These are phyloP conservation scores for Denticeps clupeoides DNA, from an alignment of 2,797 vertebrate species.

Conservation along the genomic window DNA sequence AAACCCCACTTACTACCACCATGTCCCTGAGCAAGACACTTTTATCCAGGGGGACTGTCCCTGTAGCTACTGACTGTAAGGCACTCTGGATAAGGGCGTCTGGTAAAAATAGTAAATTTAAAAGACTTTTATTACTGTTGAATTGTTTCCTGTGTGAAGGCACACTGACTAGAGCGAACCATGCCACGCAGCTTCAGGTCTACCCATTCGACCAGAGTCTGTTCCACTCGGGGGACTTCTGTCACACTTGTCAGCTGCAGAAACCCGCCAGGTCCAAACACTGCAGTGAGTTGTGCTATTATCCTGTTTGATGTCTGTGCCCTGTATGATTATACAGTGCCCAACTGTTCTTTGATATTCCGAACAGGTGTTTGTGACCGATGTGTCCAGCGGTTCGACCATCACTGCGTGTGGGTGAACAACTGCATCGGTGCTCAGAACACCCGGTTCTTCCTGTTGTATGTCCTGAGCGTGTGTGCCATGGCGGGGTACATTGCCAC, in stretches of 20 bases:
- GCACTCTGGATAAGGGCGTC: too few species aligned
- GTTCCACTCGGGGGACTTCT: constrained; percentile 63
- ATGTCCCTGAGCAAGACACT: too few species aligned
- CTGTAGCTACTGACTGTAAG: too few species aligned
- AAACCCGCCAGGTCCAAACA: constrained; percentile 94
- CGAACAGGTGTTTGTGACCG: constrained; percentile 69
- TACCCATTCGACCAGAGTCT: constrained; percentile 74
- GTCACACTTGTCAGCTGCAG: constrained; percentile 66
- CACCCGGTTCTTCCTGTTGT: constrained; percentile 70
- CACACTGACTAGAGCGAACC: constrained; percentile 66
- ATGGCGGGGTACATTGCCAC: constrained; percentile 54
- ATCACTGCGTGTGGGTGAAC: constrained; percentile 96
- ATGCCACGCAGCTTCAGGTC: constrained; percentile 47
- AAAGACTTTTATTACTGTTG: too few species aligned
- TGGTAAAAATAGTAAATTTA: too few species aligned
- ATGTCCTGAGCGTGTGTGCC: constrained; percentile 67
- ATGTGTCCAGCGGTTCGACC: constrained; percentile 89
- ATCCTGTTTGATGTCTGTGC: constrained; percentile 55
- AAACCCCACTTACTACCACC: too few species aligned
- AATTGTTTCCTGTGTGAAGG: constrained; percentile 46
- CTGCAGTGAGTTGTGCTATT: constrained; percentile 86
- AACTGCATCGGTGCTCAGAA: constrained; percentile 88
- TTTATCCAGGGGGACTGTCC: too few species aligned
- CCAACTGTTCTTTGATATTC: not conserved
- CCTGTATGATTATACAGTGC: not conserved